A percentile compares a stretch with the other conserved stretches of the same genome.
phyloP scores from a whole-genome alignment of 2,797 vertebrate genomes.

The Cygnus olor region DNA sequence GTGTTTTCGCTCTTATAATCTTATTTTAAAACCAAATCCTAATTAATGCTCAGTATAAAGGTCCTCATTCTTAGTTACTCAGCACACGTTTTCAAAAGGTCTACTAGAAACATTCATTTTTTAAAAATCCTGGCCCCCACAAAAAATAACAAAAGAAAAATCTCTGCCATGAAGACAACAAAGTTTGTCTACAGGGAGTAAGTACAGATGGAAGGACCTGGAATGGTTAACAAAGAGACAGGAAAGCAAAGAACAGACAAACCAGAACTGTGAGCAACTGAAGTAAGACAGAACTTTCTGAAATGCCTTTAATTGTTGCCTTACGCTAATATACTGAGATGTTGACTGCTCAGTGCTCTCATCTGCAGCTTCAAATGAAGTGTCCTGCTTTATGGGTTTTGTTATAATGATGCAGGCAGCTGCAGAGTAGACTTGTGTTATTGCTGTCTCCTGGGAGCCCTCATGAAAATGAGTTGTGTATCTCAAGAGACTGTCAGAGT shows the following conservation, averaged over 20 bases:
- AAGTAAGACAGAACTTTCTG: neutral
- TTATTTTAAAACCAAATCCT: neutral
- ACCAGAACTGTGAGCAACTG: neutral
- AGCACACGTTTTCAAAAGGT: neutral
- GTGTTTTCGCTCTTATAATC: neutral
- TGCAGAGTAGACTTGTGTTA: neutral
- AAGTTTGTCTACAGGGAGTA: neutral
- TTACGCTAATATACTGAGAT: neutral
- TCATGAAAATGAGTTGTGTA: conserved; percentile 16
- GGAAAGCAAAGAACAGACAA: neutral
- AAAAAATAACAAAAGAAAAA: neutral
- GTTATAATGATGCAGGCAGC: neutral
- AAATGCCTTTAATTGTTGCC: neutral
- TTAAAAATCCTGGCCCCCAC: neutral
- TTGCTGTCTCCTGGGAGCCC: neutral
- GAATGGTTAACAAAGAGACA: neutral
- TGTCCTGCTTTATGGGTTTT: neutral
- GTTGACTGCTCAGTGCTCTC: neutral
- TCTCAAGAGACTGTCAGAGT: neutral
- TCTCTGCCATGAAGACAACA: neutral
- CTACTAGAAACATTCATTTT: neutral
- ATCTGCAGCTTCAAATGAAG: neutral
- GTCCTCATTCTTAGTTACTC: neutral
- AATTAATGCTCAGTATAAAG: neutral
- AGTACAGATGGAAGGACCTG: neutral